Evolutionary conservation across 2,888 invertebrate genomes (phyloP), one percentile per base, ranked within the genome.

Genomic region (Sturmia bella): DNA sequence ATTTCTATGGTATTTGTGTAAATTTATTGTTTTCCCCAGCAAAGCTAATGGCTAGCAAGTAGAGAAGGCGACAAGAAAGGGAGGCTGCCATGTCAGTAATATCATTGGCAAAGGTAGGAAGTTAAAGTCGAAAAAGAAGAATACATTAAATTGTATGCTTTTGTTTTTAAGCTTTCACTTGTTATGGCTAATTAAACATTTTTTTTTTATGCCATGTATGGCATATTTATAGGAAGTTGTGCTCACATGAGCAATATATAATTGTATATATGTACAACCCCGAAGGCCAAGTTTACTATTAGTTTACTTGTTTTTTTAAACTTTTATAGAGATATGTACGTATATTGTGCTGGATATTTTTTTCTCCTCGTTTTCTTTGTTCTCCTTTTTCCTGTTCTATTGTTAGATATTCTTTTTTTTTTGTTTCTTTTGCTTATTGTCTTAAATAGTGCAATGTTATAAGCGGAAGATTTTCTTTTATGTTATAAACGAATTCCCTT

Each of bases 261-360:
- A 12, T 56, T 45, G 32, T 21, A 21, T 45, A 57, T 6, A 27
- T 54, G 9, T 32, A 32, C 13, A 75, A 45, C 21, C 64, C 66
- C 59, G 57, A 72, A 78, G 78, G 78, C 78, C 78, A 78, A 78
- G 78, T 78, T 78, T 78, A 78, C 78, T 78, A 72, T 78, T 72
- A 66, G 72, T 64, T 64, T 78, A 78, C 77, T 76, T 69, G 63
- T 77, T 63, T 56, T 43, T 57, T 56, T 78, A n/a, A n/a, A n/a
- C n/a, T n/a, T n/a, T n/a, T n/a, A n/a, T n/a, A n/a, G n/a, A n/a
- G n/a, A n/a, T n/a, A n/a, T n/a, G n/a, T n/a, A n/a, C n/a, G n/a
- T 70, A 50, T 41, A 19, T 68, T 59, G 13, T 57, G 41, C 52
- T 17, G n/a, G n/a, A n/a, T n/a, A 4, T 21, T 45, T 43, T 43